phyloP scores from a whole-genome alignment of 2,797 vertebrate species.

The Eospalax fontanierii region DNA sequence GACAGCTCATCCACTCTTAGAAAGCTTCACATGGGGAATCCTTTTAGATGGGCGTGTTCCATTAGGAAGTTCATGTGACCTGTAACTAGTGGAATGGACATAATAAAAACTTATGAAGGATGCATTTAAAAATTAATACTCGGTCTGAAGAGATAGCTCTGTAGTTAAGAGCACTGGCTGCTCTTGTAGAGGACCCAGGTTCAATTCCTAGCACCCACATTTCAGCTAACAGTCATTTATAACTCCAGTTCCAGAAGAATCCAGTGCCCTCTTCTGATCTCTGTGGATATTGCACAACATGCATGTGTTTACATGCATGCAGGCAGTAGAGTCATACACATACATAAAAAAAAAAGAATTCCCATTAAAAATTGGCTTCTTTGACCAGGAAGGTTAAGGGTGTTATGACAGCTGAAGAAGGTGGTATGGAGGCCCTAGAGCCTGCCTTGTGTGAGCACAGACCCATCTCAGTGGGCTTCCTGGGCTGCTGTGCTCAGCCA shows the following conservation, averaged over 20 bases:
- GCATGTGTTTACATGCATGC: too few relatives aligned
- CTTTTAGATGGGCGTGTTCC: neutral
- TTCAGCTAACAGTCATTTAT: too few relatives aligned
- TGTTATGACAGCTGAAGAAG: too few relatives aligned
- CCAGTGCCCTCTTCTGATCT: too few relatives aligned
- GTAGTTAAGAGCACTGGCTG: too few relatives aligned
- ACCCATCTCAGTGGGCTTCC: fast-evolving
- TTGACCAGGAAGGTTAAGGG: neutral
- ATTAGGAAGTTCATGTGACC: neutral
- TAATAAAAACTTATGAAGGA: neutral
- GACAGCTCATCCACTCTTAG: neutral
- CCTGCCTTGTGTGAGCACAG: neutral
- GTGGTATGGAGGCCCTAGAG: neutral
- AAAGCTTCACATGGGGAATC: neutral
- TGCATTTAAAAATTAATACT: slow-evolving; percentile 16
- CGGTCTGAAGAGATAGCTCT: too few relatives aligned
- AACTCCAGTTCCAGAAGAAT: too few relatives aligned
- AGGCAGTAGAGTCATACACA: too few relatives aligned
- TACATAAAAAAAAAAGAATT: neutral
- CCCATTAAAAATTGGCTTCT: neutral
- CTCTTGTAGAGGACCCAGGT: too few relatives aligned
- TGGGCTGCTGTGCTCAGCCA: fast-evolving
- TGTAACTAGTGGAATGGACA: neutral
- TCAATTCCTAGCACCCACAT: too few relatives aligned
- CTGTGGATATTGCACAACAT: too few relatives aligned